Percentiles rank a stretch among this genome's conserved stretches.
Evolutionary conservation across 1,140 invertebrate genomes (phyloP).

Genomic region (Cyclargus thomasi): DNA sequence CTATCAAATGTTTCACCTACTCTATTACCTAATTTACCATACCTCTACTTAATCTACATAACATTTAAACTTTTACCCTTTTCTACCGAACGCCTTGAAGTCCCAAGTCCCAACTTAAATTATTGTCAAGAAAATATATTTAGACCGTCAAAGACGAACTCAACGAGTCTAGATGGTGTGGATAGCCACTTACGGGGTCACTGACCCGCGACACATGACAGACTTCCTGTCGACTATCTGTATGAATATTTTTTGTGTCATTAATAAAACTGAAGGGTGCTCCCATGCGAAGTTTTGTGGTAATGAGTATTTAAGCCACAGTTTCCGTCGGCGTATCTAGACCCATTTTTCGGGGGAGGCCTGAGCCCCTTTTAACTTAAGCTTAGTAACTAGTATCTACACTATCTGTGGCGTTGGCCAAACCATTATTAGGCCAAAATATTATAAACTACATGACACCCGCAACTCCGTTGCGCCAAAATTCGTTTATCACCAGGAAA

Average conservation of each 20-base stretch:
- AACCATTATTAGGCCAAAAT: too few relatives aligned
- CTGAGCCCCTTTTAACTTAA: too few relatives aligned
- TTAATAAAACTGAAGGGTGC: neutral
- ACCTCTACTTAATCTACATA: too few relatives aligned
- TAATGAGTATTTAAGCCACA: neutral
- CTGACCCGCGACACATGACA: slow-evolving; percentile 30
- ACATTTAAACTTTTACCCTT: neutral
- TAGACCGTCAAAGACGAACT: neutral
- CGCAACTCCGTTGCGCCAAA: too few relatives aligned
- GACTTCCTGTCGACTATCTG: slow-evolving; percentile 22
- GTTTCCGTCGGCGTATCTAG: too few relatives aligned
- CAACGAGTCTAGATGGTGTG: slow-evolving; percentile 24
- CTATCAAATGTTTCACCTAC: too few relatives aligned
- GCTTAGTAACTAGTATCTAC: too few relatives aligned
- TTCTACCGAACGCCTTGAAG: neutral
- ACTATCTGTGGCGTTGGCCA: too few relatives aligned
- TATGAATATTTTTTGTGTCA: neutral
- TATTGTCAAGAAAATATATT: slow-evolving; percentile 11
- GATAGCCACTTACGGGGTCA: slow-evolving; percentile 22
- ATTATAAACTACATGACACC: too few relatives aligned
- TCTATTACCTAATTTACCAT: too few relatives aligned
- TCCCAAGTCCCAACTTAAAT: neutral
- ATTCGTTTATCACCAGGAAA: too few relatives aligned
- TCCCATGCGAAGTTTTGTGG: neutral
- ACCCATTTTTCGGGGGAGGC: too few relatives aligned